phyloP scores from a whole-genome alignment of 2,113 vertebrate genomes.

The Litocranius walleri region DNA sequence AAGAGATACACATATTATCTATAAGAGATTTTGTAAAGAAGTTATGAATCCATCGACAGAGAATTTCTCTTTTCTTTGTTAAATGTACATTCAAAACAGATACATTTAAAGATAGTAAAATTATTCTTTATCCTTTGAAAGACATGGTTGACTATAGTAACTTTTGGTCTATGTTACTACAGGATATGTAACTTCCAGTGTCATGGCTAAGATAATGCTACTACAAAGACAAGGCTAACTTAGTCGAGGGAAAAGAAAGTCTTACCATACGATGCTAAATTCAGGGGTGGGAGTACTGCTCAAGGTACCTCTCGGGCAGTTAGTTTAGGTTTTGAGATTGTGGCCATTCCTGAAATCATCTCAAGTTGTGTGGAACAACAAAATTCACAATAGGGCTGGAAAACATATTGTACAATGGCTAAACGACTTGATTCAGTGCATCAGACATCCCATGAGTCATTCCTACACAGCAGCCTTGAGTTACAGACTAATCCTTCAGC shows the following conservation, averaged over 20 bases:
- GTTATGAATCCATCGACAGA: constrained; percentile 28
- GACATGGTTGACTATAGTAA: not conserved
- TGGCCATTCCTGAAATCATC: not conserved
- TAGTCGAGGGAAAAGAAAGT: constrained; percentile 32
- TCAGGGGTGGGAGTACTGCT: constrained; percentile 50
- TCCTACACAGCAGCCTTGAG: constrained; percentile 17
- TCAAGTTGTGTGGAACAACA: not conserved
- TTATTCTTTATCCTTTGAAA: constrained; percentile 25
- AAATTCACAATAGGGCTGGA: not conserved
- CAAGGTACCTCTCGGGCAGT: constrained; percentile 1
- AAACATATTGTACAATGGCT: not conserved
- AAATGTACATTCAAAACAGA: constrained; percentile 64
- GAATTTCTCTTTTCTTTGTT: not conserved
- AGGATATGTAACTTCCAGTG: constrained; percentile 8
- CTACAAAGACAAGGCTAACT: constrained; percentile 47
- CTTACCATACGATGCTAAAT: not conserved
- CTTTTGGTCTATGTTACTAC: constrained; percentile 31
- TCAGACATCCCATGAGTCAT: not conserved
- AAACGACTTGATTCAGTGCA: not conserved
- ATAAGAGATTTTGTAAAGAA: not conserved
- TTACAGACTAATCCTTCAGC: not conserved
- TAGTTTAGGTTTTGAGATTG: not conserved
- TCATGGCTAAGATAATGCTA: constrained; percentile 15
- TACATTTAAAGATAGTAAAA: constrained; percentile 19
- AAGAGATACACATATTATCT: not conserved